Conservation (phyloP, 2,113 vertebrate genomes). For the Cyanoramphus novaezelandiae region DNA sequence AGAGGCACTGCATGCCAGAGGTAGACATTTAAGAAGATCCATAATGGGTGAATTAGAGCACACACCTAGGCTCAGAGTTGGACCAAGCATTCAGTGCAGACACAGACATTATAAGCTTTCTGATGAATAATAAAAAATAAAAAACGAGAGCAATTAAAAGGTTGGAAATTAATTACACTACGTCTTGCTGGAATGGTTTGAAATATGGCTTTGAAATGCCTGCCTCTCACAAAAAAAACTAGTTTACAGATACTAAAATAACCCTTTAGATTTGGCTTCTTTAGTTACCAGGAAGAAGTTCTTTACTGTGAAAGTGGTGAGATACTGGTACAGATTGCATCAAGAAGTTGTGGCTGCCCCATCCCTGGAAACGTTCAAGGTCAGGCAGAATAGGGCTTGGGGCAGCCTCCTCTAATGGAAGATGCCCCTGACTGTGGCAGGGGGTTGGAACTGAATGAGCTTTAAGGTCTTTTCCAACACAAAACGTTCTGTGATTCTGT, state of each 20-base stretch:
- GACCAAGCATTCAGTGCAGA: background rate
- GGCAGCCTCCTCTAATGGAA: background rate
- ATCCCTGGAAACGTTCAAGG: background rate
- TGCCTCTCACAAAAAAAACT: background rate
- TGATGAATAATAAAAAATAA: background rate
- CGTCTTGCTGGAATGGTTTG: background rate
- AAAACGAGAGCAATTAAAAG: background rate
- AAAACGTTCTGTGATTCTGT: background rate
- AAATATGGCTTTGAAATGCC: background rate
- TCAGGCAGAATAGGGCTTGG: background rate
- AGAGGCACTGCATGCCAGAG: background rate
- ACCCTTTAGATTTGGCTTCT: background rate
- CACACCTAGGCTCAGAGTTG: background rate
- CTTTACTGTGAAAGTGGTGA: background rate
- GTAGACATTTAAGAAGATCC: background rate
- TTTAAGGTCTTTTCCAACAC: background rate
- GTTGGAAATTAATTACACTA: background rate
- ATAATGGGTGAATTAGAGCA: background rate
- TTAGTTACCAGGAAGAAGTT: background rate
- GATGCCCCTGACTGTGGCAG: background rate
- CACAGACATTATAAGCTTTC: background rate
- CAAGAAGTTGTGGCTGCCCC: background rate
- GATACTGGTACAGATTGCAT: background rate
- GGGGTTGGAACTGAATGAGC: background rate
- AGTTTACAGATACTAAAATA: background rate